Conservation (phyloP, 2,113 vertebrate species). For the Pipra filicauda region DNA sequence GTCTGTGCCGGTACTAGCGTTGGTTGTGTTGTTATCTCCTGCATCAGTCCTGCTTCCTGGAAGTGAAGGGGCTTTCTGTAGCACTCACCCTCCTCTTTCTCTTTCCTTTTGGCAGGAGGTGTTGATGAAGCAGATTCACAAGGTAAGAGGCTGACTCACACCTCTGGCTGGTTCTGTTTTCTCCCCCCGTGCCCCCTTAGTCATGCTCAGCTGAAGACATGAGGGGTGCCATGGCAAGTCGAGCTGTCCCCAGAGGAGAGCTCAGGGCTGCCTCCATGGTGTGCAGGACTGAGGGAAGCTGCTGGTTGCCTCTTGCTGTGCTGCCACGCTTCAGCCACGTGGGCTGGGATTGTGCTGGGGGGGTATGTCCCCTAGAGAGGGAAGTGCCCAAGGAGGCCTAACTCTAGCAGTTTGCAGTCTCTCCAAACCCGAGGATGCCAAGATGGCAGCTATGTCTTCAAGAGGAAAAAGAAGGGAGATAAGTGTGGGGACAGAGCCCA, state of each 20-base stretch:
- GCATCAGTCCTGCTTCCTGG: not conserved
- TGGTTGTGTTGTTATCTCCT: not conserved
- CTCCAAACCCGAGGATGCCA: not conserved
- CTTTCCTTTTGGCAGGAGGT: slow-evolving; percentile 82
- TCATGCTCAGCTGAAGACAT: not conserved
- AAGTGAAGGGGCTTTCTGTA: not conserved
- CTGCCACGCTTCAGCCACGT: not conserved
- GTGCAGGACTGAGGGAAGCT: not conserved
- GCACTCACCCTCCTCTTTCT: not conserved
- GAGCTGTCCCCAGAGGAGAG: not conserved
- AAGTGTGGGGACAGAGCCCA: not conserved
- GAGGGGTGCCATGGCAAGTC: fast-evolving
- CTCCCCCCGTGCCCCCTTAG: not conserved
- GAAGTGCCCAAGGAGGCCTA: not conserved
- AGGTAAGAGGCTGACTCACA: slow-evolving; percentile 77
- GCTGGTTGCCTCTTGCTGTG: fast-evolving
- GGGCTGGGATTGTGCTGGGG: not conserved
- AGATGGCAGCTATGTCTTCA: not conserved
- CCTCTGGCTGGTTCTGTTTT: not conserved
- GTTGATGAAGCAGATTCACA: slow-evolving; percentile 99
- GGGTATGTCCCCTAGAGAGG: not conserved
- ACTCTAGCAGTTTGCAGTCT: not conserved
- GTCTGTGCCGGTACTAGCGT: not conserved
- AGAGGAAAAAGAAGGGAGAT: not conserved
- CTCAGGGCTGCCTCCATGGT: not conserved